Evolutionary conservation across 2,797 vertebrate species (phyloP).

Genomic region (Anniella stebbinsi): DNA sequence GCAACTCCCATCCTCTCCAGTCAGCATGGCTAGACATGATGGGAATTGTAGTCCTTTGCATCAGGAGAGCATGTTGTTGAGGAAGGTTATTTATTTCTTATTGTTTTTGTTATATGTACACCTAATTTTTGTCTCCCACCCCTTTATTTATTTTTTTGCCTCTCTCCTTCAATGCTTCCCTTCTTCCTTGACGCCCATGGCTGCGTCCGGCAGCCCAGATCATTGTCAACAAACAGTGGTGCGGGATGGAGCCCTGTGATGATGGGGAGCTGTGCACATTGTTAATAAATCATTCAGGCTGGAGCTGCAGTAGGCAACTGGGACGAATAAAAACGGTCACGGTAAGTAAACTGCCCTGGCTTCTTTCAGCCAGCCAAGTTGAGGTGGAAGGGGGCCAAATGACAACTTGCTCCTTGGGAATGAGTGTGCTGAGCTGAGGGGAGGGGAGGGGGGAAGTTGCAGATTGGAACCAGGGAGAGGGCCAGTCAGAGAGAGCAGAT

Average conservation of each 20-base stretch:
- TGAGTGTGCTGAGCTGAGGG: background rate
- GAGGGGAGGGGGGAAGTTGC: background rate
- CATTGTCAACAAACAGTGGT: slow-evolving; percentile 88
- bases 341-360: slow-evolving; percentile 74
- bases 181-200: background rate
- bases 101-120: background rate
- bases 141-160: background rate
- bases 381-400: background rate
- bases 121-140: background rate
- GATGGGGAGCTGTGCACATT: slow-evolving; percentile 87
- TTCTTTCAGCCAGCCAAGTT: background rate
- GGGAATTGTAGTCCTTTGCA: too few relatives aligned
- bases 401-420: background rate
- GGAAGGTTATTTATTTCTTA: background rate
- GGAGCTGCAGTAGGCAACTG: slow-evolving; percentile 88
- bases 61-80: background rate
- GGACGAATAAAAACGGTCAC: slow-evolving; percentile 90
- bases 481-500: background rate
- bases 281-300: slow-evolving; percentile 87
- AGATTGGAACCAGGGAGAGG: too few relatives aligned
- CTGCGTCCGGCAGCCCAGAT: slow-evolving; percentile 79
- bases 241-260: slow-evolving; percentile 87
- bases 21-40: background rate
- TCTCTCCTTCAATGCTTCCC: background rate
- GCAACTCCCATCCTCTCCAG: background rate